phyloP scores from a whole-genome alignment of 2,888 invertebrate genomes.

The Dicycla oo region DNA sequence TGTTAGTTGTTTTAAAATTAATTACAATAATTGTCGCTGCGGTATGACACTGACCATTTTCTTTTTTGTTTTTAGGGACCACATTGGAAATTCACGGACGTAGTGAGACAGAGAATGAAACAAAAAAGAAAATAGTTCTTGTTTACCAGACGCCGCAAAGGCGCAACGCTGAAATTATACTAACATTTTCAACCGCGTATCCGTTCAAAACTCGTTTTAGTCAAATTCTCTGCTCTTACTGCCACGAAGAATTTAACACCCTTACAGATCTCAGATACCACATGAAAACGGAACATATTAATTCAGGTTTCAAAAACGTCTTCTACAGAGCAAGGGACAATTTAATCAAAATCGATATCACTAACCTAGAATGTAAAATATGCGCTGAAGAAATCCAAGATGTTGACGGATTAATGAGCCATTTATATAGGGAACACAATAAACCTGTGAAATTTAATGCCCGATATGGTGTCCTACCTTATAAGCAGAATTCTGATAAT shows the following conservation, averaged over 20 bases:
- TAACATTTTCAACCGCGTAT: slow-evolving; percentile 83
- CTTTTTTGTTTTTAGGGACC: slow-evolving; percentile 89
- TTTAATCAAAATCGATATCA: slow-evolving; percentile 85
- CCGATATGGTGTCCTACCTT: slow-evolving; percentile 84
- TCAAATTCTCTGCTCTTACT: slow-evolving; percentile 85
- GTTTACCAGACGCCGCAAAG: slow-evolving; percentile 86
- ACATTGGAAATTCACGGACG: slow-evolving; percentile 85
- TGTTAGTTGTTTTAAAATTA: slow-evolving; percentile 50
- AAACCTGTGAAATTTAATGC: slow-evolving; percentile 84
- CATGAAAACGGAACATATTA: slow-evolving; percentile 79
- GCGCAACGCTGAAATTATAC: slow-evolving; percentile 85
- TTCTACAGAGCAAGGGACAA: slow-evolving; percentile 86
- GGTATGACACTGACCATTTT: slow-evolving; percentile 84
- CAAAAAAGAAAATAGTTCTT: slow-evolving; percentile 86
- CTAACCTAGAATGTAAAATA: slow-evolving; percentile 83
- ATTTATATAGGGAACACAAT: slow-evolving; percentile 80
- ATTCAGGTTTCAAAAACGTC: slow-evolving; percentile 83
- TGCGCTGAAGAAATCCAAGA: slow-evolving; percentile 79
- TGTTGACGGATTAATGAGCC: slow-evolving; percentile 82
- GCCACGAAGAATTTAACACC: slow-evolving; percentile 81
- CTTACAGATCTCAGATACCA: slow-evolving; percentile 80
- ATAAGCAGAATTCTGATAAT: slow-evolving; percentile 78
- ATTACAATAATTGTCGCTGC: slow-evolving; percentile 57
- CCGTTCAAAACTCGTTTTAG: slow-evolving; percentile 86
- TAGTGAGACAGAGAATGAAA: slow-evolving; percentile 80